Evolutionary conservation across 92 coral and sea anemone species (phyloP).

Genomic region (Metridium senile): DNA sequence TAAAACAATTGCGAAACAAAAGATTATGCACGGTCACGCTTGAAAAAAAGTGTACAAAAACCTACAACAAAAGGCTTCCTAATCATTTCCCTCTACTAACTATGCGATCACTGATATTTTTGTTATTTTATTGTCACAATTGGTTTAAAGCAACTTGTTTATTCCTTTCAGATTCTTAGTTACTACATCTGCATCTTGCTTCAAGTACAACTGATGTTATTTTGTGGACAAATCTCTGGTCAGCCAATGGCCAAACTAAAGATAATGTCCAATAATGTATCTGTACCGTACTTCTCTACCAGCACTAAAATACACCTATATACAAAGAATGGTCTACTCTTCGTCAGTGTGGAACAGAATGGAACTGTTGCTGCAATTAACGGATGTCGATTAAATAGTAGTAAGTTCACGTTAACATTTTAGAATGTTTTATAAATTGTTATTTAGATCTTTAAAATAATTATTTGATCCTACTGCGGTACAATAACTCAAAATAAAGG

Average conservation of each 20-base stretch:
- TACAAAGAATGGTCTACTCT: neutral
- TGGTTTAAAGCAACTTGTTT: too few relatives aligned
- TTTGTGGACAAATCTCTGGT: neutral
- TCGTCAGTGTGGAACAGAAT: neutral
- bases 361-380: neutral
- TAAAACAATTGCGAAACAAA: too few relatives aligned
- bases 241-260: neutral
- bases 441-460: too few relatives aligned
- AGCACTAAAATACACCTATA: neutral
- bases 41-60: too few relatives aligned
- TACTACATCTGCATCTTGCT: neutral
- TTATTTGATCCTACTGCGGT: too few relatives aligned
- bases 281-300: neutral
- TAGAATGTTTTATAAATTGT: neutral
- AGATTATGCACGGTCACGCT: too few relatives aligned
- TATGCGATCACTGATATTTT: too few relatives aligned
- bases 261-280: neutral
- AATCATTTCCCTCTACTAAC: too few relatives aligned
- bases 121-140: too few relatives aligned
- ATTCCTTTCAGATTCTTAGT: neutral
- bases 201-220: neutral
- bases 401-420: neutral
- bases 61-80: too few relatives aligned
- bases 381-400: neutral
- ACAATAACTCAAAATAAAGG: too few relatives aligned